These are phyloP conservation scores for Trichopria drosophilae DNA, from an alignment of 2,888 invertebrate genomes.

Conservation along the genomic window DNA sequence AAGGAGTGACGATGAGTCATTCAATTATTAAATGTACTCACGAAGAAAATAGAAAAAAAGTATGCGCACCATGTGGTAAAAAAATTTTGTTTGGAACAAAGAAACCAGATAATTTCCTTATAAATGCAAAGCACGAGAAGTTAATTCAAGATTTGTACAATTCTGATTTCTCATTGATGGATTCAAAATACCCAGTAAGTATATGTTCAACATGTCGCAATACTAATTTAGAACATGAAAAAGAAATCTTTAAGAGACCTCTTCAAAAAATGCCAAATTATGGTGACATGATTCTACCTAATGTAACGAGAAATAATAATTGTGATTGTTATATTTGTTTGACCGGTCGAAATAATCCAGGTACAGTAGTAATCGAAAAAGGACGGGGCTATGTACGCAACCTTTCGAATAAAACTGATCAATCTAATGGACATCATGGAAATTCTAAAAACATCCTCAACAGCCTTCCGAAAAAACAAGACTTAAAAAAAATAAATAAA, in stretches of 20 bases:
- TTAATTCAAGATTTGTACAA: neutral
- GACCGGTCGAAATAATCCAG: neutral
- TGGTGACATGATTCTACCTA: neutral
- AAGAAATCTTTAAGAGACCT: constrained; percentile 1
- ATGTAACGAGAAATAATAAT: neutral
- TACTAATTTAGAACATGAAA: constrained; percentile 2
- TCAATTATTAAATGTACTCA: neutral
- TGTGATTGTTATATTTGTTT: neutral
- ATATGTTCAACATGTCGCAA: neutral
- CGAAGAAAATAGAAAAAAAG: neutral
- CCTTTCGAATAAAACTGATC: neutral
- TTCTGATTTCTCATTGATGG: neutral
- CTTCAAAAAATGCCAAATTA: constrained; percentile 1
- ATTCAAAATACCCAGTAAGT: neutral
- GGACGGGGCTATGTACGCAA: constrained; percentile 1
- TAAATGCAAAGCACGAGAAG: neutral
- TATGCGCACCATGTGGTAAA: too few relatives aligned
- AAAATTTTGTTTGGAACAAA: neutral
- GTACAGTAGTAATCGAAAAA: neutral
- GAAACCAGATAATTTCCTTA: neutral
- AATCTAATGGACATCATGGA: constrained; percentile 1
- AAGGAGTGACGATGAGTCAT: neutral
- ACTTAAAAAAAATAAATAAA: neutral
- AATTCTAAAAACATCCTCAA: constrained; percentile 1
- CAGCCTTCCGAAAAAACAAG: constrained; percentile 6